A percentile compares a stretch with the other conserved stretches of the same genome.
phyloP scores from a whole-genome alignment of 2,797 vertebrate species.

The Morelia viridis region DNA sequence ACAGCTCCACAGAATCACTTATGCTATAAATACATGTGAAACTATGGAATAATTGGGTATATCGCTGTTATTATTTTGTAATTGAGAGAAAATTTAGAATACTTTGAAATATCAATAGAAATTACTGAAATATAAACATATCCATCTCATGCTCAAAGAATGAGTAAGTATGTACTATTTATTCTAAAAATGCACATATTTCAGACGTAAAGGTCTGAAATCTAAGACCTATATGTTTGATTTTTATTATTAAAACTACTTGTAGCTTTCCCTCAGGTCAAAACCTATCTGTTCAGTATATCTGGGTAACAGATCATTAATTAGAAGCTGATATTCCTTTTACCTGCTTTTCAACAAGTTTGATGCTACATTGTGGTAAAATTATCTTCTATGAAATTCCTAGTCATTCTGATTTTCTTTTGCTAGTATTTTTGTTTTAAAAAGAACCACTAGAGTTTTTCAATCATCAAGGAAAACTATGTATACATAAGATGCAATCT shows the following conservation, averaged over 20 bases:
- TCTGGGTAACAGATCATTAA: background rate
- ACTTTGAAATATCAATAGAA: constrained; percentile 37
- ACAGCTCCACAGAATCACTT: background rate
- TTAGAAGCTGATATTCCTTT: background rate
- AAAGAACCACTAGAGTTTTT: constrained; percentile 37
- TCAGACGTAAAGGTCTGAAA: background rate
- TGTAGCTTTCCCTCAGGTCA: background rate
- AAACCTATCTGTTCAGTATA: background rate
- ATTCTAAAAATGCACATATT: background rate
- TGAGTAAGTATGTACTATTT: constrained; percentile 13
- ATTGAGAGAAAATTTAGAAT: constrained; percentile 32
- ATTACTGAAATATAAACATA: constrained; percentile 30
- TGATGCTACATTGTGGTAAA: background rate
- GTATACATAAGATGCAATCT: constrained; percentile 19
- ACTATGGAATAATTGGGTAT: background rate
- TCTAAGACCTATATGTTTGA: background rate
- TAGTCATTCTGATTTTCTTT: background rate
- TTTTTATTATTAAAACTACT: background rate
- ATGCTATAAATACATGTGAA: constrained; percentile 12
- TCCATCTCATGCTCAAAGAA: background rate
- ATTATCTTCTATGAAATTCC: background rate
- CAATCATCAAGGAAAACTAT: constrained; percentile 29
- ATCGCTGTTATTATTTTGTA: background rate
- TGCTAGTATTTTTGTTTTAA: background rate
- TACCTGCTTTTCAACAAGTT: background rate